Percentiles rank a stretch among this genome's conserved stretches.
Conservation (phyloP, 1,140 invertebrate species). For the Homarus americanus region DNA sequence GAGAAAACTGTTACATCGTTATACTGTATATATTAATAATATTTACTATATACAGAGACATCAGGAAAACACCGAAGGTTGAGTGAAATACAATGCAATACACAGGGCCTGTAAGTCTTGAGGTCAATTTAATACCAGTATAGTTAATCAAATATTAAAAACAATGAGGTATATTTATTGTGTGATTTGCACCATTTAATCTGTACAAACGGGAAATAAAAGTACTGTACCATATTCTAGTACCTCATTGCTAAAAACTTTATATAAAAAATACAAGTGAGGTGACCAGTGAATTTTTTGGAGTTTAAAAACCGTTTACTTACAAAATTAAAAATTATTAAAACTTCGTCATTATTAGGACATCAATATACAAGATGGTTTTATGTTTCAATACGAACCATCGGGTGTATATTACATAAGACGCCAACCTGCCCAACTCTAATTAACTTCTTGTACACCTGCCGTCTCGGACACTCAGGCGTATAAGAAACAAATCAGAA, state of each 20-base stretch:
- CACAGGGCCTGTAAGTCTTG: conserved; percentile 24
- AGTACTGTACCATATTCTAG: conserved; percentile 26
- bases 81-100: conserved; percentile 25
- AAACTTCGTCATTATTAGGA: conserved; percentile 13
- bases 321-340: background rate
- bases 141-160: conserved; percentile 57
- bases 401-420: background rate
- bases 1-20: conserved; percentile 65
- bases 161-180: conserved; percentile 63
- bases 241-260: conserved; percentile 55
- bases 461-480: background rate
- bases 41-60: conserved; percentile 60
- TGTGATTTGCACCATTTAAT: conserved; percentile 59
- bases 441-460: background rate
- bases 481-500: background rate
- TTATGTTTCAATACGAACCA: background rate
- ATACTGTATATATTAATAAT: conserved; percentile 66
- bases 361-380: conserved; percentile 29
- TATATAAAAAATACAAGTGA: conserved; percentile 57
- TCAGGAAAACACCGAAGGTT: conserved; percentile 32
- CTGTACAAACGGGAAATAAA: conserved; percentile 42
- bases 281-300: conserved; percentile 46
- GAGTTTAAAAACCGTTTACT: conserved; percentile 26
- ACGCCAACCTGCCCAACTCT: background rate
- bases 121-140: conserved; percentile 66